Base-by-base conservation (phyloP, 2,888 invertebrate genomes). In the Morpho helenor region DNA sequence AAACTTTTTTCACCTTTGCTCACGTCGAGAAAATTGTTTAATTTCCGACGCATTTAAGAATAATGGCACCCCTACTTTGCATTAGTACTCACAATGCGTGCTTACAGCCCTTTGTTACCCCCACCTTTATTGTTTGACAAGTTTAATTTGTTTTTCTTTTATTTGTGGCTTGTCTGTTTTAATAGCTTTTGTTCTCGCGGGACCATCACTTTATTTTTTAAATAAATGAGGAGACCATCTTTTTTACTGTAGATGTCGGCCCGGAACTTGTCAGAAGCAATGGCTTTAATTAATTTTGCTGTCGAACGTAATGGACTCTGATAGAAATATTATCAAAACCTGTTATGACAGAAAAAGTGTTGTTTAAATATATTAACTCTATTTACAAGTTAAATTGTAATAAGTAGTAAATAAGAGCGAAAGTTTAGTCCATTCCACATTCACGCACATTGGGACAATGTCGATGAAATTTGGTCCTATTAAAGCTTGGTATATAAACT, bases 121-220 rank as follows among this genome's bases (percentile, higher is more conserved):
- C 59, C 46, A 59, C 61, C 63, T 61, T 63, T 56, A 63, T 63
- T 61, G 61, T 65, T 58, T 57, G 61, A 63, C 56, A 59, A 62
- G 60, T 61, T 63, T 56, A 63, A 63, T 61, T 63, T 64, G 54
- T 62, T 61, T 63, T 61, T 56, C 59, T 57, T 61, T 65, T 55
- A 58, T 61, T 58, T 56, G 49, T 54, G 54, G 56, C 56, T 49
- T 56, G 44, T 53, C 57, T 49, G 56, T 61, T 61, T 61, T 60
- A 61, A 61, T 60, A 47, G 56, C 53, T 63, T 65, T 61, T 58
- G 53, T 63, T 58, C 41, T 41, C 54, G 47, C 49, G 44, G 48
- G 56, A n/a, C 48, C 31, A 43, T 42, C 51, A 39, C 47, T 55
- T 59, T 54, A 23, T 53, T 61, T 51, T 31, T 52, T n/a, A 48